Evolutionary conservation across 2,113 vertebrate species (phyloP).

Genomic region (Poecilia latipinna): DNA sequence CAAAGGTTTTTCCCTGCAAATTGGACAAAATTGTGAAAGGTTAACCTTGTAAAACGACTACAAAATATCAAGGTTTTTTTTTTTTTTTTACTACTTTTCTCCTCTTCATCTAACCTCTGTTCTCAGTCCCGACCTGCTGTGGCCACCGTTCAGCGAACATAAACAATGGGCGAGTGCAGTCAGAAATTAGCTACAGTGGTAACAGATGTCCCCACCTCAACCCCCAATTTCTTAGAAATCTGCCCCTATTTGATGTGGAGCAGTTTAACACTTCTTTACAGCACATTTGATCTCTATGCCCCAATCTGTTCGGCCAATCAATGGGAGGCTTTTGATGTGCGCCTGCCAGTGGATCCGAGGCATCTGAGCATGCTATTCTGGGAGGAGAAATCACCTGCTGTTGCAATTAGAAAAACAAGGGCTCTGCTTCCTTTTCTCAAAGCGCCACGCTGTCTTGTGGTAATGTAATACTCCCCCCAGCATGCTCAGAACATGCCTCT

Average conservation of each 20-base stretch:
- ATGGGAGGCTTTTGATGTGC: constrained; percentile 71
- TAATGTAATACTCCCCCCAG: background rate
- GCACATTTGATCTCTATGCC: constrained; percentile 73
- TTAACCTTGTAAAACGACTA: background rate
- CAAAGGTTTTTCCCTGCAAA: constrained; percentile 46
- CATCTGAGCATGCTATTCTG: constrained; percentile 53
- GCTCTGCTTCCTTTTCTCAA: constrained; percentile 30
- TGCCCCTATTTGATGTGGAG: constrained; percentile 61
- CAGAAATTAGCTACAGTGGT: constrained; percentile 67
- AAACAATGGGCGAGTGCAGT: constrained; percentile 49
- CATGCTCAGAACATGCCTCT: constrained; percentile 14
- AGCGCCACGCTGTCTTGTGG: constrained; percentile 21
- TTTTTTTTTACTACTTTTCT: background rate
- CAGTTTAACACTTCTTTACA: constrained; percentile 79
- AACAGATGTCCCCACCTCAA: constrained; percentile 65
- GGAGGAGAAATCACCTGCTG: constrained; percentile 68
- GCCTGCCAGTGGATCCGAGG: constrained; percentile 59
- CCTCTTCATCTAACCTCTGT: background rate
- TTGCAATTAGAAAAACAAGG: constrained; percentile 54
- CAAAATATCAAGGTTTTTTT: background rate
- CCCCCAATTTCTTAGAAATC: constrained; percentile 56
- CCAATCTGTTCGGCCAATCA: constrained; percentile 74
- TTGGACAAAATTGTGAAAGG: constrained; percentile 1
- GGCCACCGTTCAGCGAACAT: constrained; percentile 23
- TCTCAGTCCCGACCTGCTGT: background rate